phyloP scores from a whole-genome alignment of 2,113 vertebrate species.

The Corvus moneduloides region DNA sequence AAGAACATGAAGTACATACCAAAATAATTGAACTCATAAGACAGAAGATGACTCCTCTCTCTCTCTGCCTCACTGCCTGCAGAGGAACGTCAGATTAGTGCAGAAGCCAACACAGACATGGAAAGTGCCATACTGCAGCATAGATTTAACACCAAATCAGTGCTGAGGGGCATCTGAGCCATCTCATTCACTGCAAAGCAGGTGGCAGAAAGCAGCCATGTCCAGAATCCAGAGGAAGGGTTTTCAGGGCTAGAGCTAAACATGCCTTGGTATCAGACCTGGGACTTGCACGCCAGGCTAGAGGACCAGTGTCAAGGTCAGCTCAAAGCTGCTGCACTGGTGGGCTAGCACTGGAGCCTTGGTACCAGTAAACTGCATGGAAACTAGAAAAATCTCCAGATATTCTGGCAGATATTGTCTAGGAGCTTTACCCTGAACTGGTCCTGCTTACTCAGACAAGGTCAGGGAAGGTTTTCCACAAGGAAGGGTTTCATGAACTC shows the following conservation, averaged over 20 bases:
- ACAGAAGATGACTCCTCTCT: neutral
- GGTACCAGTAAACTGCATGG: neutral
- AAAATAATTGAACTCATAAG: neutral
- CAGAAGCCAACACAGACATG: neutral
- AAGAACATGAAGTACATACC: neutral
- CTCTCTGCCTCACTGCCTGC: neutral
- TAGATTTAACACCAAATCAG: neutral
- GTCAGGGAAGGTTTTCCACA: neutral
- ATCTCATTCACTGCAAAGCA: neutral
- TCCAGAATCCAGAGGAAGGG: neutral
- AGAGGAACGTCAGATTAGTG: neutral
- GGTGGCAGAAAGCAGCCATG: neutral
- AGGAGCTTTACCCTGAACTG: neutral
- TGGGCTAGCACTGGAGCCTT: neutral
- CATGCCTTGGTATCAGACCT: neutral
- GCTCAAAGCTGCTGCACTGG: neutral
- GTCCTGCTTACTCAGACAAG: neutral
- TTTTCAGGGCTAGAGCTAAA: neutral
- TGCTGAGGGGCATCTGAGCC: neutral
- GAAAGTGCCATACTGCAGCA: neutral
- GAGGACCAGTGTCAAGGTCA: neutral
- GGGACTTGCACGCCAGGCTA: neutral
- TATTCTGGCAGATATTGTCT: neutral
- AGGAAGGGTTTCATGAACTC: neutral
- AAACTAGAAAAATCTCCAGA: neutral